Conservation (phyloP, 2,113 vertebrate genomes). For the Archilochus colubris region DNA sequence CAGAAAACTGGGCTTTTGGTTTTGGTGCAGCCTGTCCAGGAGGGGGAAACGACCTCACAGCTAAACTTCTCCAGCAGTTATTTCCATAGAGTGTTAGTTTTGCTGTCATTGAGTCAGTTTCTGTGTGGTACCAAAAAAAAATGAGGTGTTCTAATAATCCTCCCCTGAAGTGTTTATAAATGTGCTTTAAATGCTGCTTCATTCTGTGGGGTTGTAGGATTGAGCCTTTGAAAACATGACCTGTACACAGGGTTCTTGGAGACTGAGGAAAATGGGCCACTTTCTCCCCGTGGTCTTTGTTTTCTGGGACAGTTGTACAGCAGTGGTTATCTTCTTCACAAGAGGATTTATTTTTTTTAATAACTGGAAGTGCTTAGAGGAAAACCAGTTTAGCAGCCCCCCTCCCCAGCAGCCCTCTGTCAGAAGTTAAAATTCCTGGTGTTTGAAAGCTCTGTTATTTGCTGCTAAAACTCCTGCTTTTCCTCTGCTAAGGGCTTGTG, state of each 20-base stretch:
- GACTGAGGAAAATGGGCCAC: conserved; percentile 75
- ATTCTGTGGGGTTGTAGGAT: background rate
- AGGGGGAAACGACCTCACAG: conserved; percentile 36
- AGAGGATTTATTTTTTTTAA: background rate
- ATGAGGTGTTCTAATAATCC: background rate
- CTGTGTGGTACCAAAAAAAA: background rate
- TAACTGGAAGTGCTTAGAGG: background rate
- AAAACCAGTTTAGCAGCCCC: conserved; percentile 40
- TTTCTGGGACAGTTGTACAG: conserved; percentile 79
- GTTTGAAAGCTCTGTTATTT: background rate
- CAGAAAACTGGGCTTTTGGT: background rate
- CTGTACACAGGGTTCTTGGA: conserved; percentile 57
- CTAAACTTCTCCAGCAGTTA: background rate
- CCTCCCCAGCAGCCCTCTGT: background rate
- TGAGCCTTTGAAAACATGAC: conserved; percentile 41
- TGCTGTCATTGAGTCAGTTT: background rate
- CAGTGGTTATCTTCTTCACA: background rate
- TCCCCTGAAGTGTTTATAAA: accelerated
- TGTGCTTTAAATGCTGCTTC: background rate
- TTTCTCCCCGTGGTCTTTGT: conserved; percentile 75
- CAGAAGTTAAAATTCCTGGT: background rate
- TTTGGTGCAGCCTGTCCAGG: conserved; percentile 30
- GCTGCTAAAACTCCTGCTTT: background rate
- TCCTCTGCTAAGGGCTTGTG: background rate
- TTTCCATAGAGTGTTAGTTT: background rate